A percentile compares a stretch with the other conserved stretches of the same genome.
Evolutionary conservation across 2,113 vertebrate genomes (phyloP).

Genomic region (Salvelinus sp.): DNA sequence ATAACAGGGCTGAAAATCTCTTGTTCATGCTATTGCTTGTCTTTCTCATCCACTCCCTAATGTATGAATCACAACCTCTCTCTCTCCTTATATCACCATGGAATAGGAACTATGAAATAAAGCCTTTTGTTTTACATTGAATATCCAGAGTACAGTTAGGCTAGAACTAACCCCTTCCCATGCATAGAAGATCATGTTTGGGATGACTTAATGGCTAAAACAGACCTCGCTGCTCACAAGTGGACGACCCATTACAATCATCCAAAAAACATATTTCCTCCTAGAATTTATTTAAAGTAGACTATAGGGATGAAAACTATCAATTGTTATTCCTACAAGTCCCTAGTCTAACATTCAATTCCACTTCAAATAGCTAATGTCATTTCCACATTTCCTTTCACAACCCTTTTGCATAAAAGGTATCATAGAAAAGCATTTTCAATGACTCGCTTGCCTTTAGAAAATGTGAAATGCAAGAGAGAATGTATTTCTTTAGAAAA

Average conservation of each 20-base stretch:
- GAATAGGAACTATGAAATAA: conserved; percentile 10
- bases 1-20: background rate
- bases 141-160: background rate
- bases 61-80: background rate
- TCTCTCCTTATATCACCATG: background rate
- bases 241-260: conserved; percentile 32
- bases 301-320: conserved; percentile 39
- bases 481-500: conserved; percentile 30
- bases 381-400: conserved; percentile 61
- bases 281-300: conserved; percentile 50
- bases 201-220: conserved; percentile 33
- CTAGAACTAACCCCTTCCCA: background rate
- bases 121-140: conserved; percentile 15
- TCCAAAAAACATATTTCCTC: background rate
- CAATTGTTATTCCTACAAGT: conserved; percentile 40
- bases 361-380: conserved; percentile 54
- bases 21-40: background rate
- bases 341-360: conserved; percentile 51
- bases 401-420: conserved; percentile 60
- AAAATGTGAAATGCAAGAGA: background rate
- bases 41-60: too few species aligned
- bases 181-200: conserved; percentile 11
- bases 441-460: conserved; percentile 36
- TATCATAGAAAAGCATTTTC: conserved; percentile 54
- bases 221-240: conserved; percentile 15